phyloP scores from a whole-genome alignment of 2,888 invertebrate species.

The Oligia strigilis region DNA sequence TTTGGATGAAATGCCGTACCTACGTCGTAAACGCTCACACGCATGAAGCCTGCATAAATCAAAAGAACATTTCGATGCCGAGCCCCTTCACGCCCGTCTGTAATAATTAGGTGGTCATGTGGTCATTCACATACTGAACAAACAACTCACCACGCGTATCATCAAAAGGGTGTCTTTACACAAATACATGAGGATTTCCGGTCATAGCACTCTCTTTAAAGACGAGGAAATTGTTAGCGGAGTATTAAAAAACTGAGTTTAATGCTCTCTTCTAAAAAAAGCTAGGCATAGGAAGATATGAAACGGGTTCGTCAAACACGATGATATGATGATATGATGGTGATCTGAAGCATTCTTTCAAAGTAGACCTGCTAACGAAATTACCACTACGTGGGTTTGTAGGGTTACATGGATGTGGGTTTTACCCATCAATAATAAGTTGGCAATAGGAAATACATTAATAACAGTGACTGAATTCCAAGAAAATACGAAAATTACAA shows the following conservation, averaged over 20 bases:
- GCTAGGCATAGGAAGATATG: neutral
- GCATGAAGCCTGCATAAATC: neutral
- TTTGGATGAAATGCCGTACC: too few relatives aligned
- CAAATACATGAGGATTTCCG: slow-evolving; percentile 58
- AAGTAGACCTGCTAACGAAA: neutral
- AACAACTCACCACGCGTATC: slow-evolving; percentile 14
- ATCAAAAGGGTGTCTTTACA: slow-evolving; percentile 25
- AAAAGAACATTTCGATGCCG: neutral
- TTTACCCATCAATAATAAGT: neutral
- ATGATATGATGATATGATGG: too few relatives aligned
- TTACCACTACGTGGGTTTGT: neutral
- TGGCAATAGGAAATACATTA: neutral
- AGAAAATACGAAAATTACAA: neutral
- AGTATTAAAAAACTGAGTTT: slow-evolving; percentile 26
- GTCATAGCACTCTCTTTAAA: slow-evolving; percentile 50
- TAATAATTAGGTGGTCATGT: slow-evolving; percentile 13
- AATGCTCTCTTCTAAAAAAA: slow-evolving; percentile 19
- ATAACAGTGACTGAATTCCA: neutral
- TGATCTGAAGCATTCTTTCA: neutral
- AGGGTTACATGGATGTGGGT: neutral
- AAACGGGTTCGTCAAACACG: neutral
- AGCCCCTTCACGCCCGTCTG: neutral
- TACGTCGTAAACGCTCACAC: too few relatives aligned
- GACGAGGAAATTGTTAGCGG: slow-evolving; percentile 24
- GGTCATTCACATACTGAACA: slow-evolving; percentile 46